Evolutionary conservation across 2,888 invertebrate genomes (phyloP).

Genomic region (Trachelus iudaicus): DNA sequence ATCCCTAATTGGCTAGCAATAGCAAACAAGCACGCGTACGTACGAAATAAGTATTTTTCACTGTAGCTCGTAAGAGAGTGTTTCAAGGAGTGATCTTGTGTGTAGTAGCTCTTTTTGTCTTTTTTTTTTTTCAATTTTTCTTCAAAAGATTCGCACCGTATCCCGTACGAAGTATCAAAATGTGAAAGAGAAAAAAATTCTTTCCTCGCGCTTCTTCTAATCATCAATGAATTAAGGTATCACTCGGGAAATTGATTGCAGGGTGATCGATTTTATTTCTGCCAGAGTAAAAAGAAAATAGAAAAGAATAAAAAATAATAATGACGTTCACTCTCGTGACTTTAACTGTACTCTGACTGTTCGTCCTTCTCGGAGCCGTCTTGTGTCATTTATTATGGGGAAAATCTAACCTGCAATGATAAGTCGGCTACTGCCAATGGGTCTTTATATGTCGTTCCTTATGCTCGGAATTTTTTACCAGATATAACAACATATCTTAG

Average conservation of each 20-base stretch:
- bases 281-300: neutral
- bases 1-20: conserved; percentile 43
- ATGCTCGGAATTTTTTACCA: neutral
- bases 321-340: neutral
- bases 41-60: conserved; percentile 47
- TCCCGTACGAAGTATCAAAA: neutral
- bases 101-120: conserved; percentile 21
- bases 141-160: conserved; percentile 22
- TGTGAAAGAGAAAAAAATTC: neutral
- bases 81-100: neutral
- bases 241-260: neutral
- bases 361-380: neutral
- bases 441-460: neutral
- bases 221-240: neutral
- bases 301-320: neutral
- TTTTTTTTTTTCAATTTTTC: conserved; percentile 28
- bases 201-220: neutral
- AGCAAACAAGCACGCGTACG: conserved; percentile 38
- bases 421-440: neutral
- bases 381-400: neutral
- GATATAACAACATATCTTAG: neutral
- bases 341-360: neutral
- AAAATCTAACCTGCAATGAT: neutral
- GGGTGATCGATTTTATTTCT: neutral
- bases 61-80: conserved; percentile 34